These are phyloP conservation scores for Hypsopygia costalis DNA, from an alignment of 2,888 invertebrate genomes.

Conservation along the genomic window DNA sequence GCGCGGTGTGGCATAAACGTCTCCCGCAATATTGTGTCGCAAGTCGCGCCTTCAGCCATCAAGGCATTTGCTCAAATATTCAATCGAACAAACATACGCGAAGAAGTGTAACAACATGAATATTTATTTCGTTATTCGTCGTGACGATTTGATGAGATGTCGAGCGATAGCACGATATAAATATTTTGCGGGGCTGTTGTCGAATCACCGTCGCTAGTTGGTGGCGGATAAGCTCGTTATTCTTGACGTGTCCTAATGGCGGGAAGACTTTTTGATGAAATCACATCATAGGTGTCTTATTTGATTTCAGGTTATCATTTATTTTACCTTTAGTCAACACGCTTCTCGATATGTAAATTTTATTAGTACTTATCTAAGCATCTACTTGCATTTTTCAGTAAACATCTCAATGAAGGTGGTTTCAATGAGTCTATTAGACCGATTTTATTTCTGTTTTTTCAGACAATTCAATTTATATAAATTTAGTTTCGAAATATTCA, in stretches of 20 bases:
- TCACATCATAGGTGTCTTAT: not conserved
- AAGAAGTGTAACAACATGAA: slow-evolving; percentile 20
- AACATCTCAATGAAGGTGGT: too few relatives aligned
- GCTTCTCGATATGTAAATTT: too few relatives aligned
- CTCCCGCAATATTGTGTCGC: slow-evolving; percentile 41
- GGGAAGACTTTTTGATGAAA: slow-evolving; percentile 4
- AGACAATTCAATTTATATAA: too few relatives aligned
- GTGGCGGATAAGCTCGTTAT: slow-evolving; percentile 23
- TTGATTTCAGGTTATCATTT: not conserved
- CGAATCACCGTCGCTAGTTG: slow-evolving; percentile 1
- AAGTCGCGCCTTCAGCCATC: slow-evolving; percentile 24
- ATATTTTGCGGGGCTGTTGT: slow-evolving; percentile 15
- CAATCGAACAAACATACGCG: slow-evolving; percentile 28
- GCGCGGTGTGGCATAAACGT: slow-evolving; percentile 41
- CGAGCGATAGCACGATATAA: slow-evolving; percentile 17
- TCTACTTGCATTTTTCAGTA: too few relatives aligned
- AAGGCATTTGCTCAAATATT: slow-evolving; percentile 39
- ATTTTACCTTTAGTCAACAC: too few relatives aligned
- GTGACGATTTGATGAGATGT: slow-evolving; percentile 19
- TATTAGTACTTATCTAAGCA: too few relatives aligned
- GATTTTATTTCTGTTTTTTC: too few relatives aligned
- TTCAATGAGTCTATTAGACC: too few relatives aligned
- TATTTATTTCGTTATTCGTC: slow-evolving; percentile 18
- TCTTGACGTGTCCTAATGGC: slow-evolving; percentile 26
- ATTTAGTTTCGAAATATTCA: too few relatives aligned